phyloP scores from a whole-genome alignment of 2,888 invertebrate genomes.

The Tenthredo scrophulariae region DNA sequence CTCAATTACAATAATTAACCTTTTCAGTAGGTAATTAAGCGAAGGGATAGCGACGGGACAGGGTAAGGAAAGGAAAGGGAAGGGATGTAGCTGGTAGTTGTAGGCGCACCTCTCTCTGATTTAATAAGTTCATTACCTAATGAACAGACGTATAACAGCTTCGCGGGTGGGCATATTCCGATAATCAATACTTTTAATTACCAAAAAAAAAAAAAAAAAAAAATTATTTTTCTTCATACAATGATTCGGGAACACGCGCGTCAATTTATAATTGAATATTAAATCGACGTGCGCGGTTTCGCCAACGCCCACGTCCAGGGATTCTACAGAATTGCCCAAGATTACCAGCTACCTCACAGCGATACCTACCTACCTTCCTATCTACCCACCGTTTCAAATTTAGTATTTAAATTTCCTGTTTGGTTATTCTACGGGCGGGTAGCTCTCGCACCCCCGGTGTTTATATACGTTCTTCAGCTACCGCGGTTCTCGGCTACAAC shows the following conservation, averaged over 20 bases:
- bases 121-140: constrained; percentile 77
- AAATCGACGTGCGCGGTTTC: background rate
- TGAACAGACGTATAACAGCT: constrained; percentile 72
- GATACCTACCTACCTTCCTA: background rate
- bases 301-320: constrained; percentile 17
- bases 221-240: constrained; percentile 61
- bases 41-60: constrained; percentile 57
- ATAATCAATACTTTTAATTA: constrained; percentile 77
- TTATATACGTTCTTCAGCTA: constrained; percentile 13
- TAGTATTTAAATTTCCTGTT: constrained; percentile 47
- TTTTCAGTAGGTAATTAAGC: constrained; percentile 69
- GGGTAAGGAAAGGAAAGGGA: constrained; percentile 55
- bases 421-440: constrained; percentile 42
- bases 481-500: constrained; percentile 2
- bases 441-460: constrained; percentile 34
- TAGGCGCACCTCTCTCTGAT: constrained; percentile 68
- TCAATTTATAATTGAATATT: constrained; percentile 57
- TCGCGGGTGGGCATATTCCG: constrained; percentile 56
- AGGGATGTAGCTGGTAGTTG: constrained; percentile 54
- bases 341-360: constrained; percentile 6
- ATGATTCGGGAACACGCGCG: background rate
- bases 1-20: constrained; percentile 68
- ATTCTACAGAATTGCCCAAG: constrained; percentile 11
- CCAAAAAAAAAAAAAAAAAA: constrained; percentile 36
- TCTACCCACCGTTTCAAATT: constrained; percentile 33